Percentiles rank a stretch among this genome's conserved stretches.
phyloP scores from a whole-genome alignment of 2,888 invertebrate species.

The Plutella xylostella region DNA sequence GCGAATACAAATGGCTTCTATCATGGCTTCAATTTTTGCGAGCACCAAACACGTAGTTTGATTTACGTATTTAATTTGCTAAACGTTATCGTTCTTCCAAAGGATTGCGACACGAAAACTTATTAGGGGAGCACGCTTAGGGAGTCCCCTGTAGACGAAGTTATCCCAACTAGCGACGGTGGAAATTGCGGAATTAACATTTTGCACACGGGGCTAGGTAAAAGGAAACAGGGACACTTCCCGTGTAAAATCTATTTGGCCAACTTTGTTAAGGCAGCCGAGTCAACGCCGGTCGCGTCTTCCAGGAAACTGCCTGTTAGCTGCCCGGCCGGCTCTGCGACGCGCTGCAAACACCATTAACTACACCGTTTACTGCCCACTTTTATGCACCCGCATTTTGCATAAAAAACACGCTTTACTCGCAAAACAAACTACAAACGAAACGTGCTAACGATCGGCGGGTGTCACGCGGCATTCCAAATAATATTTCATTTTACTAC shows the following conservation, averaged over 20 bases:
- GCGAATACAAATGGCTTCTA: slow-evolving; percentile 39
- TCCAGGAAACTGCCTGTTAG: slow-evolving; percentile 30
- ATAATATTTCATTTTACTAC: too few relatives aligned
- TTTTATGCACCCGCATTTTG: too few relatives aligned
- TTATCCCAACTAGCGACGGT: slow-evolving; percentile 3
- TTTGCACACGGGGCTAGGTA: slow-evolving; percentile 15
- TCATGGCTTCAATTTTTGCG: slow-evolving; percentile 3
- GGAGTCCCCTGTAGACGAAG: slow-evolving; percentile 4
- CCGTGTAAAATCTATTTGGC: slow-evolving; percentile 35
- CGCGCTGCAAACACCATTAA: too few relatives aligned
- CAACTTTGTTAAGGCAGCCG: slow-evolving; percentile 29
- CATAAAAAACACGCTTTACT: too few relatives aligned
- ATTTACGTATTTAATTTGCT: background rate
- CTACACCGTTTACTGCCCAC: too few relatives aligned
- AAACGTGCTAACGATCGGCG: too few relatives aligned
- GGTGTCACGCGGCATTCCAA: too few relatives aligned
- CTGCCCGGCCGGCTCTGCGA: too few relatives aligned
- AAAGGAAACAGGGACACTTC: slow-evolving; percentile 26
- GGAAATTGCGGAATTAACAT: slow-evolving; percentile 26
- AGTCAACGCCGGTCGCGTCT: slow-evolving; percentile 27
- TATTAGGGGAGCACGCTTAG: background rate
- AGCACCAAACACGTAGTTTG: too few relatives aligned
- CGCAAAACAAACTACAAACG: too few relatives aligned
- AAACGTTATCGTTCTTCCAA: background rate
- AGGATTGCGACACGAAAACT: slow-evolving; percentile 2